Evolutionary conservation across 2,888 invertebrate genomes (phyloP).

Genomic region (Cheilosia impressa): DNA sequence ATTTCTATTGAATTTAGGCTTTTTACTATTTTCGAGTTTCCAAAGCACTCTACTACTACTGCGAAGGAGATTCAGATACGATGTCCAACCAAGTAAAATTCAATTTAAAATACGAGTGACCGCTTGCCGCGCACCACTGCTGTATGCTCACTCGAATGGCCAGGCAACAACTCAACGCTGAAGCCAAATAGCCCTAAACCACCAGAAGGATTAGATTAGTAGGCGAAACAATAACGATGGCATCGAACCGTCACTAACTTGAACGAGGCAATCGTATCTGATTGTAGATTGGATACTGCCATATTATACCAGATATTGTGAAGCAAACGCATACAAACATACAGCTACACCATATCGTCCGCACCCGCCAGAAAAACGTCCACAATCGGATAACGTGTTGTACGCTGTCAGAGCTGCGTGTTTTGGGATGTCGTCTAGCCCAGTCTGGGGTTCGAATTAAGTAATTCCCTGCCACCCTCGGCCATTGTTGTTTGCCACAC

Average conservation of each 20-base stretch:
- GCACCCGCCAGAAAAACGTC: constrained; percentile 30
- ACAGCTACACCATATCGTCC: background rate
- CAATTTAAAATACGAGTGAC: background rate
- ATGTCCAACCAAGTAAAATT: too few relatives aligned
- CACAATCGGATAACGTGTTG: constrained; percentile 66
- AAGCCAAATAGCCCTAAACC: constrained; percentile 71
- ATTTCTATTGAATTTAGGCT: too few relatives aligned
- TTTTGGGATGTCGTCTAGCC: constrained; percentile 42
- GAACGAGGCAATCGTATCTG: constrained; percentile 74
- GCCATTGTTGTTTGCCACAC: constrained; percentile 59
- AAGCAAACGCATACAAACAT: constrained; percentile 19
- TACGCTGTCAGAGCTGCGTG: constrained; percentile 50
- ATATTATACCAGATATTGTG: constrained; percentile 19
- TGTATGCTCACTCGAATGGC: constrained; percentile 39
- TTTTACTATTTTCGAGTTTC: too few relatives aligned
- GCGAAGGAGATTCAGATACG: too few relatives aligned
- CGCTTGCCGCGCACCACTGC: background rate
- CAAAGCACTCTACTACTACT: too few relatives aligned
- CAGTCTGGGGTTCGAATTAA: constrained; percentile 23
- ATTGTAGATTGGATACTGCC: constrained; percentile 67
- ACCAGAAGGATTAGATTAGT: constrained; percentile 73
- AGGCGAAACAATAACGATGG: constrained; percentile 74
- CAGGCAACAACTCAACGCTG: constrained; percentile 55
- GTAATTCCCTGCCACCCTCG: constrained; percentile 41
- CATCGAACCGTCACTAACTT: constrained; percentile 75